Base-by-base conservation (phyloP, 1,140 invertebrate genomes). In the Uloborus diversus region DNA sequence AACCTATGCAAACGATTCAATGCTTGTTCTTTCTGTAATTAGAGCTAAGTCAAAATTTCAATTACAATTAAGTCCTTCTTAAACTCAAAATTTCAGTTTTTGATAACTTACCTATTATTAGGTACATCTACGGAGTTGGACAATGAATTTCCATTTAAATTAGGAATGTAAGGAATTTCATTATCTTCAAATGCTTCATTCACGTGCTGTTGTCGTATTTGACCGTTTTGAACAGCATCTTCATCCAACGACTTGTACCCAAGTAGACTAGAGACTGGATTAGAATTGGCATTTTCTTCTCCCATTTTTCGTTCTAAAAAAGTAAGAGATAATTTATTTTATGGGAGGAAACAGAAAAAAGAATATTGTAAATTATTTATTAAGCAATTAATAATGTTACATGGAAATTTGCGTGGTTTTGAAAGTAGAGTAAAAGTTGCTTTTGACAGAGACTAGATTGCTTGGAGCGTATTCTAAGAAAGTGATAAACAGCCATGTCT, bases 181-280 rank as follows among this genome's bases (percentile, higher is more conserved):
- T n/a, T 69, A 33, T 79, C 76, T 61, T 79, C 64, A 69, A 28
- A 79, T 33, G 76, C 76, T 59, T 68, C 64, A 27, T 79, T 79
- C 30, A 69, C 27, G 35, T 79, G 65, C 13, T 68, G 49, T 27
- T 59, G 49, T 28, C n/a, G 57, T n/a, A 5, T 23, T 17, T n/a
- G 9, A 20, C 27, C 33, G 32, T 47, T 28, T 17, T 61, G 33
- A 35, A 20, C 33, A 14, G 30, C 37, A 20, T 37, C 56, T 61
- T 78, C 73, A 37, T 35, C 30, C 42, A 78, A 2, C 13, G 73
- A 37, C 30, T 78, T 78, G 49, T 78, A 78, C 20, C 42, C 59
- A 35, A 78, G 73, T 20, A 78, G 73, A 78, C 62, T 78, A 78
- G 73, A 78, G 37, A 78, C 73, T 56, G 73, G 73, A 57, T 64